Percentiles rank a stretch among this genome's conserved stretches.
Evolutionary conservation across 2,797 vertebrate species (phyloP).

Genomic region (Sebastes reedi): DNA sequence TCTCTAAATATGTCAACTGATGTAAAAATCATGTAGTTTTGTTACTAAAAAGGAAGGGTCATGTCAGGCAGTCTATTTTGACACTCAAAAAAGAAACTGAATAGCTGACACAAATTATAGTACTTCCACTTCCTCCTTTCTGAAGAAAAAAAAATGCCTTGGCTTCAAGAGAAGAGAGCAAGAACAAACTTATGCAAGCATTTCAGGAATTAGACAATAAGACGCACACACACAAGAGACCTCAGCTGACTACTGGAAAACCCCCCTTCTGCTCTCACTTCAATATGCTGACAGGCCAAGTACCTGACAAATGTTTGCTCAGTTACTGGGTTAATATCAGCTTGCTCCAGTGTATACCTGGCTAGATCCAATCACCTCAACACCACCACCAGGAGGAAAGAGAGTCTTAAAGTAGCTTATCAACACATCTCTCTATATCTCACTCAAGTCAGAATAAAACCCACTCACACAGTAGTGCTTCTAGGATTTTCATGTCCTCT

Average conservation of each 20-base stretch:
- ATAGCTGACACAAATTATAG: conserved; percentile 49
- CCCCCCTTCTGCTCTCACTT: conserved; percentile 54
- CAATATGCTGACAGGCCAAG: conserved; percentile 56
- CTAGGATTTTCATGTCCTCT: conserved; percentile 28
- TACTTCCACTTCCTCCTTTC: conserved; percentile 72
- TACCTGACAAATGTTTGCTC: conserved; percentile 46
- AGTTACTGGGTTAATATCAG: conserved; percentile 38
- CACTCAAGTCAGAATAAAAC: not conserved
- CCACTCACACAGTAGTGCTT: not conserved
- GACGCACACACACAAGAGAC: conserved; percentile 26
- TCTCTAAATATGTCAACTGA: not conserved
- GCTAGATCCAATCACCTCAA: conserved; percentile 33
- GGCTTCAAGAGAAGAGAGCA: conserved; percentile 48
- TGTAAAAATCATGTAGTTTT: not conserved
- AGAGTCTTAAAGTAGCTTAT: not conserved
- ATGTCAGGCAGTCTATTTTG: not conserved
- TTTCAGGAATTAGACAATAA: conserved; percentile 76
- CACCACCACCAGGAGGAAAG: not conserved
- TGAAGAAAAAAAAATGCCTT: conserved; percentile 14
- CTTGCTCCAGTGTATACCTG: conserved; percentile 14
- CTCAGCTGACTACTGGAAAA: conserved; percentile 74
- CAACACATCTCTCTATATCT: conserved; percentile 4
- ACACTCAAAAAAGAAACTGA: conserved; percentile 34
- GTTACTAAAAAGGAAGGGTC: not conserved
- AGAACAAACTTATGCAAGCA: conserved; percentile 75